Conservation (phyloP, 2,888 invertebrate species). For the Nematopogon swammerdamellus region DNA sequence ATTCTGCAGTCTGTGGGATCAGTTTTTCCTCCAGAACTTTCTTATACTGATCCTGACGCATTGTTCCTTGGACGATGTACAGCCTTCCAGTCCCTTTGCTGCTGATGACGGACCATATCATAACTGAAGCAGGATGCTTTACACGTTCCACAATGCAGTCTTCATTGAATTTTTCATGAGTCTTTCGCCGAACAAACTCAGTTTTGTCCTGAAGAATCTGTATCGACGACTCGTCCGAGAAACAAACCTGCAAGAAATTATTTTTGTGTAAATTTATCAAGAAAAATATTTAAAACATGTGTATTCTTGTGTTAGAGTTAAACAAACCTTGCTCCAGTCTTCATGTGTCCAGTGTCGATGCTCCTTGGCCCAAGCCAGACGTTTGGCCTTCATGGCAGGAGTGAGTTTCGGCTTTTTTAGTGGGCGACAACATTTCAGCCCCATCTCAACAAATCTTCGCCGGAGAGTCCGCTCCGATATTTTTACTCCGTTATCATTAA, state of each 20-base stretch:
- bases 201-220: constrained; percentile 3
- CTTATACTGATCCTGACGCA: constrained; percentile 12
- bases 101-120: constrained; percentile 12
- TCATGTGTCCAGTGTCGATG: constrained; percentile 1
- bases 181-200: constrained; percentile 4
- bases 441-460: constrained; percentile 7
- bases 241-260: constrained; percentile 1
- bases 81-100: constrained; percentile 11
- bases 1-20: constrained; percentile 2
- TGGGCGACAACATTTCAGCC: constrained; percentile 9
- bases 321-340: not conserved
- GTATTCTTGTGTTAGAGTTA: not conserved
- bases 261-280: not conserved
- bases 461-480: constrained; percentile 4
- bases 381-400: constrained; percentile 7
- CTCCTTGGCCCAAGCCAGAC: constrained; percentile 2
- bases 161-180: constrained; percentile 5
- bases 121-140: constrained; percentile 10
- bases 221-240: constrained; percentile 1
- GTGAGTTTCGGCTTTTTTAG: constrained; percentile 8
- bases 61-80: constrained; percentile 11
- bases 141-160: constrained; percentile 3
- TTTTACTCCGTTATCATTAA: not conserved
- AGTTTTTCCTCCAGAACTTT: constrained; percentile 10
- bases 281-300: not conserved